Conservation (phyloP, 92 coral and sea anemone species). For the Bergia sp. region DNA sequence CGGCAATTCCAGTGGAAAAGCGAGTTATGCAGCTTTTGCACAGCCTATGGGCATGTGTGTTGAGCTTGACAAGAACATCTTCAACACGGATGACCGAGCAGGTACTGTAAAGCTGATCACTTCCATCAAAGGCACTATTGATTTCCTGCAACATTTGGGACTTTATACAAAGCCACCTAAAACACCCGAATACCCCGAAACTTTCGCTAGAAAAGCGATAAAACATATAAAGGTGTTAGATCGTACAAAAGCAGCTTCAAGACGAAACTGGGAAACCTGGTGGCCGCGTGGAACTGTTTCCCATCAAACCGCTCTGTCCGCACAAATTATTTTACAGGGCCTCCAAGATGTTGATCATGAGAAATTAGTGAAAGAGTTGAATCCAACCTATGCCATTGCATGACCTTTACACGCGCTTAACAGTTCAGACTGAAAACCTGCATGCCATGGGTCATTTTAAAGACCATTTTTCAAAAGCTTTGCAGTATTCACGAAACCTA, state of each 20-base stretch:
- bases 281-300: too few species aligned
- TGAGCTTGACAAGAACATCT: conserved; percentile 54
- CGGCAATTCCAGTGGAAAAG: conserved; percentile 59
- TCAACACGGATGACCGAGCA: conserved; percentile 56
- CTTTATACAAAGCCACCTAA: conserved; percentile 59
- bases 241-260: conserved; percentile 35
- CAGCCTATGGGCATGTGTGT: conserved; percentile 76
- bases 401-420: conserved; percentile 44
- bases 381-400: neutral
- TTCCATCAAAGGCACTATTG: conserved; percentile 40
- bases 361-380: neutral
- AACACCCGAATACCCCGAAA: conserved; percentile 53
- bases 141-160: conserved; percentile 57
- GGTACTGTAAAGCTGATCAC: conserved; percentile 57
- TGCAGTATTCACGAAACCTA: conserved; percentile 42
- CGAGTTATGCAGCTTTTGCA: conserved; percentile 50
- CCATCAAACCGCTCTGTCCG: too few species aligned
- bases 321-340: too few species aligned
- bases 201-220: conserved; percentile 53
- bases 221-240: conserved; percentile 60
- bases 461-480: conserved; percentile 20
- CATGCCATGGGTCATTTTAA: conserved; percentile 61
- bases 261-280: conserved; percentile 1
- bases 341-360: neutral
- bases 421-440: conserved; percentile 60